Evolutionary conservation across 2,113 vertebrate genomes (phyloP).

Genomic region (Vulpes vulpes): DNA sequence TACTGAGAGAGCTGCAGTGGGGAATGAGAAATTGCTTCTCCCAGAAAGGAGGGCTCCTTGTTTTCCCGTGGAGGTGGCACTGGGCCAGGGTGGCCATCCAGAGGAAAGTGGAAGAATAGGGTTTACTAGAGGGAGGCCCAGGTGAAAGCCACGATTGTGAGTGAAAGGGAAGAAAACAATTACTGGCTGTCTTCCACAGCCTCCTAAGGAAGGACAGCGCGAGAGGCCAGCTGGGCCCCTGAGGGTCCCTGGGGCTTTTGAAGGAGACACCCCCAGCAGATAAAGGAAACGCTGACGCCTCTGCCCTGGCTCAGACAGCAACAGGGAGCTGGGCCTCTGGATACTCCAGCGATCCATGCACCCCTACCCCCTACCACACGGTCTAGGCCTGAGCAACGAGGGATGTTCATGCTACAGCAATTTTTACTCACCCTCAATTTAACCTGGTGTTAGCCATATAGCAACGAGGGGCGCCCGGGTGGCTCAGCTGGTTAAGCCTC

Average conservation of each 20-base stretch:
- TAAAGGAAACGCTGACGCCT: conserved; percentile 56
- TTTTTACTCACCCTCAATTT: background rate
- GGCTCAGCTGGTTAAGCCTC: background rate
- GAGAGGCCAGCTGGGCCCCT: background rate
- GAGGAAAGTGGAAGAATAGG: conserved; percentile 56
- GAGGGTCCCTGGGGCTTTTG: conserved; percentile 56
- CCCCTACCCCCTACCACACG: background rate
- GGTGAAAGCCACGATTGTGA: conserved; percentile 58
- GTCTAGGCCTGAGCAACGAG: background rate
- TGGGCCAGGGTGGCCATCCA: conserved; percentile 62
- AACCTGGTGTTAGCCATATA: background rate
- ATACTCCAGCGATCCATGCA: background rate
- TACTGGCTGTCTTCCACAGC: background rate
- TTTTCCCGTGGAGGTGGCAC: conserved; percentile 38
- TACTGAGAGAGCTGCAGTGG: conserved; percentile 57
- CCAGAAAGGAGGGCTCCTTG: conserved; percentile 60
- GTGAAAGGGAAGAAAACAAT: conserved; percentile 62
- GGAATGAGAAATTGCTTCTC: conserved; percentile 56
- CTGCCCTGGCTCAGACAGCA: background rate
- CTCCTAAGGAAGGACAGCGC: background rate
- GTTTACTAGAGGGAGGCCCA: conserved; percentile 65
- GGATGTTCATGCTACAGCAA: background rate
- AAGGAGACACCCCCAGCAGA: conserved; percentile 35
- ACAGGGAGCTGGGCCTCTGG: background rate
- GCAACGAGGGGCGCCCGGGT: background rate